Conservation (phyloP, 2,888 invertebrate species). For the Eristalinus aeneus region DNA sequence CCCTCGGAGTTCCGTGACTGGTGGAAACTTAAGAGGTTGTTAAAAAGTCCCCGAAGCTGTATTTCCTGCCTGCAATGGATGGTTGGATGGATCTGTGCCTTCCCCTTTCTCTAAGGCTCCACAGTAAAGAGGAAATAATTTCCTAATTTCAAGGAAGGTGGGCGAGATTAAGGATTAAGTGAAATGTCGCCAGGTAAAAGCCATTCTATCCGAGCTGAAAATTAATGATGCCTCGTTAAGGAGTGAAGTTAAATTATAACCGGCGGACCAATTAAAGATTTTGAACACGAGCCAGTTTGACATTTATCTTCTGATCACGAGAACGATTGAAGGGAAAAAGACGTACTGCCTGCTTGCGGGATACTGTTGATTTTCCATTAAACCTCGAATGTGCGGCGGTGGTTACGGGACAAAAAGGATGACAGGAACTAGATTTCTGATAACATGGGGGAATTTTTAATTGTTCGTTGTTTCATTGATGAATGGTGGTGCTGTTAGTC, state of each 20-base stretch:
- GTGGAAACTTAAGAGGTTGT: slow-evolving; percentile 20
- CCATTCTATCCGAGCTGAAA: neutral
- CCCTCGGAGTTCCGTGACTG: neutral
- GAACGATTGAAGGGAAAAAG: neutral
- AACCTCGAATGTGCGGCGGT: too few species aligned
- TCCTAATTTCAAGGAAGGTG: slow-evolving; percentile 11
- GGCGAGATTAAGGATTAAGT: neutral
- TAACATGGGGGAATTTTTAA: too few species aligned
- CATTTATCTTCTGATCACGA: neutral
- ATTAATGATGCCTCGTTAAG: neutral
- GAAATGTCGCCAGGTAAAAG: neutral
- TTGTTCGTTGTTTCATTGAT: too few species aligned
- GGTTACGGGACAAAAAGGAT: too few species aligned
- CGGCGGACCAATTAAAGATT: neutral
- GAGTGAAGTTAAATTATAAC: neutral
- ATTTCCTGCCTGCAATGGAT: neutral
- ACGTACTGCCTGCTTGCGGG: too few species aligned
- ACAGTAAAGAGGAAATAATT: slow-evolving; percentile 2
- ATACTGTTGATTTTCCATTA: too few species aligned
- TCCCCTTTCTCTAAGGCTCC: neutral
- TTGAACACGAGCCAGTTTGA: neutral
- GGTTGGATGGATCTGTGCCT: neutral
- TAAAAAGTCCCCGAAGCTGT: slow-evolving; percentile 1
- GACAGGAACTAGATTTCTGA: too few species aligned
- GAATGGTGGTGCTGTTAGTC: too few species aligned